Evolutionary conservation across 2,797 vertebrate species (phyloP), one percentile per base, ranked within the genome.

Genomic region (Sternotherus odoratus): DNA sequence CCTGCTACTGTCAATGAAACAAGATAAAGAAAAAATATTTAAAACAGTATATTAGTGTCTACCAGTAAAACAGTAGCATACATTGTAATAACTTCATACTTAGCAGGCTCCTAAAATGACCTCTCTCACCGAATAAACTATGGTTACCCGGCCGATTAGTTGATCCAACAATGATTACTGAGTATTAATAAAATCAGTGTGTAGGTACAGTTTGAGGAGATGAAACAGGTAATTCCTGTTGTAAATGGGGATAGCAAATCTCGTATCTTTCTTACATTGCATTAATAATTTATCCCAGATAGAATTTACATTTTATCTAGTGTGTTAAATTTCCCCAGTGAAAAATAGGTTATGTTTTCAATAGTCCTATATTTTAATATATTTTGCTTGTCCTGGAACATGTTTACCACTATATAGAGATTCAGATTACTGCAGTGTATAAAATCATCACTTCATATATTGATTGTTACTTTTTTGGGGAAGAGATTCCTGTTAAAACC

Each of bases 401-500:
- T 74, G 63, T 33, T 85, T 87, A 39, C 24, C 50, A 80, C 60
- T 66, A 50, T 82, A 26, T 53, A 85, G 48, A 24, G 11, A 10
- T 79, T 82, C 85, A 77, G 56, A 78, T 90, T 77, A 51, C 46
- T 60, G 82, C 46, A 82, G 5, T 77, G 17, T 78, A 88, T 88
- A 87, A 56, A 80, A 81, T 23, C 74, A 69, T 80, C 12, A 30
- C 83, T 94, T 69, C n/a, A 39, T 24, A 69, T 92, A 80, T 94
- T 96, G 90, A 95, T 94, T 96, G 78, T 86, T 89, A 56, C 78
- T 66, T 74, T 93, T 91, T 94, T 97, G 85, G 50, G 87, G 53
- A 83, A 83, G 86, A 93, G 89, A 85, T 39, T 83, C 28, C 86
- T 94, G 36, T 85, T 94, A 88, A 97, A 96, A 92, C 19, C 87